These are phyloP conservation scores for Rhagologus leucostigma DNA, from an alignment of 2,113 vertebrate genomes.

Conservation along the genomic window DNA sequence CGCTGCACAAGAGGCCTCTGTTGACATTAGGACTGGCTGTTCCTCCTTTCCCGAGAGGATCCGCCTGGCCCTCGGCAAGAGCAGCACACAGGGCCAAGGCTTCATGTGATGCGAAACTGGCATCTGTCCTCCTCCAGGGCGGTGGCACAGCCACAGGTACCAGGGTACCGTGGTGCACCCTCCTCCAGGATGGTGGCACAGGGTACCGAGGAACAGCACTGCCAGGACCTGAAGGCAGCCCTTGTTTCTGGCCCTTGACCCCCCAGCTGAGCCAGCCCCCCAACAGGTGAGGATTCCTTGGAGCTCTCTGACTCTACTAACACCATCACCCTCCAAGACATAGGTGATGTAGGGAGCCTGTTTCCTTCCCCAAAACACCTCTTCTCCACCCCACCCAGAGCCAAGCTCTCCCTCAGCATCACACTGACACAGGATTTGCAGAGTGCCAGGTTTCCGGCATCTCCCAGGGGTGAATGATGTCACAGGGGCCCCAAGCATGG, in stretches of 20 bases:
- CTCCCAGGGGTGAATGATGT: neutral
- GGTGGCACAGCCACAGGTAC: neutral
- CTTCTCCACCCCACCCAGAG: neutral
- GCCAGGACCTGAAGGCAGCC: neutral
- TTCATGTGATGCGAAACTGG: neutral
- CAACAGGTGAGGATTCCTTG: neutral
- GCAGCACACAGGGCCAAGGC: neutral
- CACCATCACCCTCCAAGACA: neutral
- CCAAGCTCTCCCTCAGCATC: neutral
- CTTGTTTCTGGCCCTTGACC: neutral
- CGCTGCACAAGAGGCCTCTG: slow-evolving; percentile 63
- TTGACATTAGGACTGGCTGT: slow-evolving; percentile 62
- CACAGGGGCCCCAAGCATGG: accelerated
- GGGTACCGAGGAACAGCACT: neutral
- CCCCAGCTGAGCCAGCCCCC: neutral
- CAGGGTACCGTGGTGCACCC: neutral
- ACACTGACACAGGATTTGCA: neutral
- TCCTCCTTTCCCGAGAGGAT: neutral
- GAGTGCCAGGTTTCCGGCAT: neutral
- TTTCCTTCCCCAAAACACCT: neutral
- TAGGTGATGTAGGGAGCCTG: neutral
- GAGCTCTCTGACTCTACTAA: neutral
- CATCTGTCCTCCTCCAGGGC: neutral
- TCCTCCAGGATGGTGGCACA: neutral
- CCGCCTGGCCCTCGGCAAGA: neutral